Evolutionary conservation across 1,140 invertebrate genomes (phyloP), one percentile per base, ranked within the genome.

Genomic region (Phymorhynchus buccinoides): DNA sequence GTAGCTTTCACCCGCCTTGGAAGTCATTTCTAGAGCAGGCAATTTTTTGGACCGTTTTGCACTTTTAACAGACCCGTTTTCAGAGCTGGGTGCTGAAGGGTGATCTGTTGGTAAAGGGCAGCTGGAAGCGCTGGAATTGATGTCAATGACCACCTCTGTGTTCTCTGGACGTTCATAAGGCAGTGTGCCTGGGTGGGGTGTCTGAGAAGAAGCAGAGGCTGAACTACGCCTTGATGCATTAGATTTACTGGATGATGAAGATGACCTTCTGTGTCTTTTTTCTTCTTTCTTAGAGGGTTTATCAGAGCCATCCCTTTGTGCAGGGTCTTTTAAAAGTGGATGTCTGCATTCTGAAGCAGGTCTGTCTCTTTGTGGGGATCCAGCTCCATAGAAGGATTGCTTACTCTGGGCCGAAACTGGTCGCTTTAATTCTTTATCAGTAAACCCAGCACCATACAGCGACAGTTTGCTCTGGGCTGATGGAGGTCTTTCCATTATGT

Each of bases 181-280:
- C 6, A 78, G 75, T 9, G 75, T 78, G 75, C 75, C 75, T 4
- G 75, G 75, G 39, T 78, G 75, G 27, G 75, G 75, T 37, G 39
- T 42, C 7, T 78, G 37, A 16, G 75, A 78, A 39, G 4, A 18
- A 32, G 35, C 14, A 27, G 39, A 42, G 3, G 37, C 41, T 6
- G 75, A 78, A n/a, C 75, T 78, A 39, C 30, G 42, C 18, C 30
- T 37, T 3, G 75, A 78, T 42, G 30, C 14, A 37, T 27, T 18
- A 39, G 56, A 62, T 62, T 27, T 62, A 14, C 16, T 42, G 35
- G 75, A 78, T 27, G 75, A 78, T n/a, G 75, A 71, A 7, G 66
- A 78, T 37, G 30, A 22, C 37, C 37, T 32, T 37, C 39, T 78
- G 75, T 39, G 37, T 41, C 22, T 39, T 78, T 78, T 78, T 16